phyloP scores from a whole-genome alignment of 2,888 invertebrate species.

The Leptinotarsa tumamoca region DNA sequence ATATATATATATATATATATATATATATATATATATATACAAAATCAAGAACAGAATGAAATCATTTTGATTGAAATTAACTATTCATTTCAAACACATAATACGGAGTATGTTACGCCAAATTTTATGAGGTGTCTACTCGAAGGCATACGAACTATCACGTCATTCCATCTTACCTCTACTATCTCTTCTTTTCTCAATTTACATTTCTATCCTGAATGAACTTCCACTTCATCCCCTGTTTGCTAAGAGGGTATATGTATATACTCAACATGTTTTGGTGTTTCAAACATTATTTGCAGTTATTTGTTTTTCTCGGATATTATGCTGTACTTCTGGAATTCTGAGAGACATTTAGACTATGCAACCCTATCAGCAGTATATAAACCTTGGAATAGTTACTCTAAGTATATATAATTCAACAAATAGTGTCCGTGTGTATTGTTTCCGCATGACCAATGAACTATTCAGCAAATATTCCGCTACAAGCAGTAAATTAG shows the following conservation, averaged over 20 bases:
- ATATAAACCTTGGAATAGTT: background rate
- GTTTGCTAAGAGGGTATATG: constrained; percentile 20
- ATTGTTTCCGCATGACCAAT: background rate
- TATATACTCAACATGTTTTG: constrained; percentile 26
- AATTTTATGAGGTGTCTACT: constrained; percentile 47
- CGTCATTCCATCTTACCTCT: constrained; percentile 44
- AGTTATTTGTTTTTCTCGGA: constrained; percentile 23
- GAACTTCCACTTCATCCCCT: constrained; percentile 50
- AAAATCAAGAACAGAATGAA: no score
- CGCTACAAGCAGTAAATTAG: background rate
- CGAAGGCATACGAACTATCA: constrained; percentile 44
- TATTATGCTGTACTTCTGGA: background rate
- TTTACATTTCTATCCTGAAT: constrained; percentile 54
- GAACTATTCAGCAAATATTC: background rate
- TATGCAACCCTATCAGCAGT: background rate
- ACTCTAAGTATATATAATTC: background rate
- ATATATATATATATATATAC: no score
- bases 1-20: no score
- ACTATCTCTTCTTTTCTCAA: constrained; percentile 55
- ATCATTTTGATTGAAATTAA: no score
- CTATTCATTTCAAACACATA: no score
- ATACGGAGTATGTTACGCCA: constrained; percentile 42
- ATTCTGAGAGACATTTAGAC: background rate
- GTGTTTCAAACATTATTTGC: constrained; percentile 40
- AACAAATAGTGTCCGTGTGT: background rate